Base-by-base conservation (phyloP, 2,113 vertebrate species). In the Nibea albiflora region DNA sequence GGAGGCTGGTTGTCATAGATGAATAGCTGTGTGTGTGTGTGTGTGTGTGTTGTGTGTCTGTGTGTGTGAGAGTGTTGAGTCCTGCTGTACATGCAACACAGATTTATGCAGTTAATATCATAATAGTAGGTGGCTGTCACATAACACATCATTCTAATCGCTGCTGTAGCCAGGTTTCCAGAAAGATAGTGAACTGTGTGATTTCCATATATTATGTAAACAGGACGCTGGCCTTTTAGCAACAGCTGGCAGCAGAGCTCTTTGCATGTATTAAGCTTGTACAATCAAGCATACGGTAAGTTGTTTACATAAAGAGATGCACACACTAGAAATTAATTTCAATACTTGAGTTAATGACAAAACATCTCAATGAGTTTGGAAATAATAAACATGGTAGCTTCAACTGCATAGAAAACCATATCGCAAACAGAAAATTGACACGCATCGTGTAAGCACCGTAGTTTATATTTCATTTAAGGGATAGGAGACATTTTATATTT, bases 121-220 rank as follows among this genome's bases (percentile, higher is more conserved):
- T 73, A 82, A 49, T 42, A 71, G 16, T 47, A 64, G 11, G 31
- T 9, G 0, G 22, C 3, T 77, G 56, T 70, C 71, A 69, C 47
- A 22, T 47, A 77, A 78, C 65, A 46, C 61, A 7, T 2, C 26
- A 17, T 17, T 72, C 28, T 85, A 62, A 66, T 80, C 56, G 68
- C 20, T 16, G 50, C 57, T 11, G 0, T 52, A 60, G 31, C 8
- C 15, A 39, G 46, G 26, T 35, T 68, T 58, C 52, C 47, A 22
- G 65, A 54, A 62, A 79, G 73, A 85, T 22, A 42, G 20, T 65
- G 39, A 65, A 72, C 39, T 61, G 49, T 57, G 47, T 53, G 50
- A 79, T 73, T 84, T 72, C 5, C 15, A 58, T 73, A 71, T 63
- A 81, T 79, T 73, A 88, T 81, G 52, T 67, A 74, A 79, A 77